phyloP scores from a whole-genome alignment of 2,113 vertebrate genomes.

The Taurulus bubalis region DNA sequence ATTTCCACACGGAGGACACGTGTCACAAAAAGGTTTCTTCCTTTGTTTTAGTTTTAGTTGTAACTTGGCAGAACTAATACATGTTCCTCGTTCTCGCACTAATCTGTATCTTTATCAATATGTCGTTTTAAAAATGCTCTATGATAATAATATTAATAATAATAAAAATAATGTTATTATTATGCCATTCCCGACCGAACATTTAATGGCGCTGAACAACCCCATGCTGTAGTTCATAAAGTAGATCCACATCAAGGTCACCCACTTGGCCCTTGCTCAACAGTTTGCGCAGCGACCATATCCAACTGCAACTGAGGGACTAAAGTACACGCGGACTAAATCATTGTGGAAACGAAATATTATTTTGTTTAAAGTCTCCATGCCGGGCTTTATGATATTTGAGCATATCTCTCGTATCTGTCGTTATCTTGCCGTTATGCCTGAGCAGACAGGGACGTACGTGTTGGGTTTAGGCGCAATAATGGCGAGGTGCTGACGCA shows the following conservation, averaged over 20 bases:
- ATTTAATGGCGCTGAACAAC: background rate
- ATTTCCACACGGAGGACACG: no score
- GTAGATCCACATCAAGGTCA: slow-evolving; percentile 38
- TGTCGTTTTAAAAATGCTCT: background rate
- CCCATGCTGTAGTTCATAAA: background rate
- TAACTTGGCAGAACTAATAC: background rate
- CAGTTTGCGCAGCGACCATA: background rate
- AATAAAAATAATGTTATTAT: background rate
- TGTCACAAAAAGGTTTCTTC: no score
- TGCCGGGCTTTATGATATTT: background rate
- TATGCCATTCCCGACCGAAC: background rate
- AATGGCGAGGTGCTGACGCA: slow-evolving; percentile 63
- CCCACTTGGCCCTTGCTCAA: background rate
- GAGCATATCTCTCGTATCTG: background rate
- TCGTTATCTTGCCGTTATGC: background rate
- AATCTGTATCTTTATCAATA: background rate
- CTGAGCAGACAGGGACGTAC: slow-evolving; percentile 26
- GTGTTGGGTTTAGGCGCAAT: slow-evolving; percentile 44
- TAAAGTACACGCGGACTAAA: no score
- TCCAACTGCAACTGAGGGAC: no score
- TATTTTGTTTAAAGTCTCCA: no score
- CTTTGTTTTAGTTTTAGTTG: background rate
- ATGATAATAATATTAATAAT: background rate
- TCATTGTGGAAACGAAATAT: no score
- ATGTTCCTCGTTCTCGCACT: background rate